Evolutionary conservation across 2,888 invertebrate genomes (phyloP).

Genomic region (Danaus chrysippus): DNA sequence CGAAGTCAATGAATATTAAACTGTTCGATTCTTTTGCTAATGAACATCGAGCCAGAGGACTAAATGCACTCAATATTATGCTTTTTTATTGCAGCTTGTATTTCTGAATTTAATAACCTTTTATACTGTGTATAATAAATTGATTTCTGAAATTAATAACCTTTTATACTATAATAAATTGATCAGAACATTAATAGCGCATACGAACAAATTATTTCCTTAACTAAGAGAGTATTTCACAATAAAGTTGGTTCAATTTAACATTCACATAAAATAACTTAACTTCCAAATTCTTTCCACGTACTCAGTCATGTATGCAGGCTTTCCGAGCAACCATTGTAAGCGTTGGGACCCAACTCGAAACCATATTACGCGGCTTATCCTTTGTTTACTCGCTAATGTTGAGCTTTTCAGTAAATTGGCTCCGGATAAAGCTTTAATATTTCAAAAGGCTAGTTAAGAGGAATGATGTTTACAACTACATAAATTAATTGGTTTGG

Average conservation of each 20-base stretch:
- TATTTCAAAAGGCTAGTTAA: conserved; percentile 6
- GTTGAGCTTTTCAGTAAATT: conserved; percentile 21
- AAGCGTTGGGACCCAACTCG: conserved; percentile 47
- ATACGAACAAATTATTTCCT: too few species aligned
- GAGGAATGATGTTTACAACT: not conserved
- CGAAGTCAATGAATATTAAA: too few species aligned
- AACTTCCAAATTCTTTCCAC: conserved; percentile 44
- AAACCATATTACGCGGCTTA: conserved; percentile 54
- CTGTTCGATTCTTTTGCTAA: too few species aligned
- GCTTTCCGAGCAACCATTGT: conserved; percentile 40
- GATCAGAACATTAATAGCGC: too few species aligned
- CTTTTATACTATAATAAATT: too few species aligned
- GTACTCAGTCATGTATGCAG: conserved; percentile 46
- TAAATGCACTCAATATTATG: too few species aligned
- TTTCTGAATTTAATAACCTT: too few species aligned
- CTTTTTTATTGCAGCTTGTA: too few species aligned
- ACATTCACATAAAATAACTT: conserved; percentile 1
- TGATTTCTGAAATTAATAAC: too few species aligned
- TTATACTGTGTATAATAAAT: too few species aligned
- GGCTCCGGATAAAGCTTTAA: conserved; percentile 20
- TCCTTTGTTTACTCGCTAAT: conserved; percentile 48
- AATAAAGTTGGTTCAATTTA: not conserved
- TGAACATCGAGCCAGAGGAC: too few species aligned
- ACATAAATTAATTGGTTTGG: conserved; percentile 2
- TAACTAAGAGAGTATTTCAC: too few species aligned